Percentiles rank a stretch among this genome's conserved stretches.
These are phyloP conservation scores for Gadus macrocephalus DNA, from an alignment of 2,113 vertebrate species.

Conservation along the genomic window DNA sequence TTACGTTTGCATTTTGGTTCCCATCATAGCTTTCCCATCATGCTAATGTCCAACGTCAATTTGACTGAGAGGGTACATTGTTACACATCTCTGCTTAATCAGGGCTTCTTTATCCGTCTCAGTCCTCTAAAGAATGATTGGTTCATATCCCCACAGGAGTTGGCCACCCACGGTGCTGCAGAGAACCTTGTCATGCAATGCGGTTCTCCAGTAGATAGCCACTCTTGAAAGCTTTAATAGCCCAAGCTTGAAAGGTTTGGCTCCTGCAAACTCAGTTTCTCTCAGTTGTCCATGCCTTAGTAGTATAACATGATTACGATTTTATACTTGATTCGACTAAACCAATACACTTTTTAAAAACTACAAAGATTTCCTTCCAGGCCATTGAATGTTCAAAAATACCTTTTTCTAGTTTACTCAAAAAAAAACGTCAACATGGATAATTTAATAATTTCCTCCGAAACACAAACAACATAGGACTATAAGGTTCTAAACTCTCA, in stretches of 20 bases:
- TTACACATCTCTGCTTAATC: slow-evolving; percentile 7
- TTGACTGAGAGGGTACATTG: background rate
- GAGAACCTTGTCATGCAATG: slow-evolving; percentile 20
- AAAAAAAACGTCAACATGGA: background rate
- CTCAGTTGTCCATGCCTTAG: no score
- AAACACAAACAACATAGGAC: background rate
- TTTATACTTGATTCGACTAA: no score
- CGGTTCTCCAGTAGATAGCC: slow-evolving; percentile 20
- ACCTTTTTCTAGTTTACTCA: background rate
- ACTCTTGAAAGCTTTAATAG: no score
- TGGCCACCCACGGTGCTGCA: slow-evolving; percentile 17
- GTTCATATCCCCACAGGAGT: slow-evolving; percentile 24
- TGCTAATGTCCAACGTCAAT: background rate
- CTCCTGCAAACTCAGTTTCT: no score
- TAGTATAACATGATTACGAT: no score
- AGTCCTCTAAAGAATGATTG: slow-evolving; percentile 24
- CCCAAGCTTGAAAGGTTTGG: no score
- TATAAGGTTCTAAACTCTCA: background rate
- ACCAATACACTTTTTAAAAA: no score
- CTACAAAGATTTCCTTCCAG: no score
- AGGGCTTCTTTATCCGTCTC: slow-evolving; percentile 9
- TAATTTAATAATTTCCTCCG: background rate
- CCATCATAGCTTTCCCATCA: slow-evolving; percentile 12
- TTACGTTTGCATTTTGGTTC: slow-evolving; percentile 20
- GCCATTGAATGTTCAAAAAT: background rate